Conservation (phyloP, 2,797 vertebrate genomes). For the Pteropus rufus region DNA sequence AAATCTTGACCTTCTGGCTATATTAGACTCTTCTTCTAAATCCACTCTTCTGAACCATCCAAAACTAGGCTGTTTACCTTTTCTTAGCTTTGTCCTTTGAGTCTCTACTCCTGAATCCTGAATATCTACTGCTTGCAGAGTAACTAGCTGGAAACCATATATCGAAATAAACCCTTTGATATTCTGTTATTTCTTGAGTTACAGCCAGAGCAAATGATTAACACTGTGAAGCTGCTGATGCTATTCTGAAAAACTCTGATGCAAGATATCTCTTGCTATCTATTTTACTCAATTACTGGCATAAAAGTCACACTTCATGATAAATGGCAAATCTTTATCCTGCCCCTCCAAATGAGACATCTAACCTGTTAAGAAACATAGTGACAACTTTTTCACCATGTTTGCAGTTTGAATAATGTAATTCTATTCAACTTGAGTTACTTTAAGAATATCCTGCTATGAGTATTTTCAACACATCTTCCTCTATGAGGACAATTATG, state of each 20-base stretch:
- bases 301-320: constrained; percentile 75
- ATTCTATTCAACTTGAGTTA: constrained; percentile 13
- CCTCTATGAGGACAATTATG: neutral
- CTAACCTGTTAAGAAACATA: constrained; percentile 56
- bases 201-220: constrained; percentile 75
- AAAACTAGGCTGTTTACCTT: neutral
- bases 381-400: constrained; percentile 21
- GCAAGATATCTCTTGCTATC: constrained; percentile 70
- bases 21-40: neutral
- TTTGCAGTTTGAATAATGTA: constrained; percentile 45
- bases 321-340: constrained; percentile 75
- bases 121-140: constrained; percentile 49
- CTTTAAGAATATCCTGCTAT: neutral
- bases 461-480: neutral
- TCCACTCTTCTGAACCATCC: neutral
- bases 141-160: constrained; percentile 64
- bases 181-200: constrained; percentile 75
- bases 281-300: constrained; percentile 77
- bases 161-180: constrained; percentile 77
- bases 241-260: constrained; percentile 69
- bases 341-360: constrained; percentile 68
- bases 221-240: constrained; percentile 76
- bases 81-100: neutral
- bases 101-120: constrained; percentile 35
- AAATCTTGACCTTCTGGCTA: constrained; percentile 29